phyloP scores from a whole-genome alignment of 2,888 invertebrate species.

The Drosophila rubida region DNA sequence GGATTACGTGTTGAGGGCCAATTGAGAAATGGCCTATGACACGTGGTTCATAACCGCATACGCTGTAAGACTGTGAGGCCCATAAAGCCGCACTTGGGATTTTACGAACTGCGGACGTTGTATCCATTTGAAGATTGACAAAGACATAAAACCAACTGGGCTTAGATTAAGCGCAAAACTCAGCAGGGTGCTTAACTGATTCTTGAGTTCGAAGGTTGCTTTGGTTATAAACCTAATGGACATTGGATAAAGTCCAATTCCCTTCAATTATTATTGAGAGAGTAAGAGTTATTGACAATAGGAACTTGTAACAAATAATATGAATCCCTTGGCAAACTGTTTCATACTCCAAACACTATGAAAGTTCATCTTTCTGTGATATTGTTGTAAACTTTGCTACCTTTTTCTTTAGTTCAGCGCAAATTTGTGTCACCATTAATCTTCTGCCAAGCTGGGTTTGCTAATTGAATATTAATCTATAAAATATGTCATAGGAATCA shows the following conservation, averaged over 20 bases:
- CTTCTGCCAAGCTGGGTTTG: conserved; percentile 9
- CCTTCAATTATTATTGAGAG: not conserved
- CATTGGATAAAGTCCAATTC: not conserved
- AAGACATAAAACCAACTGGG: not conserved
- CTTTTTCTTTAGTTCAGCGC: not conserved
- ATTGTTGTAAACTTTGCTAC: not conserved
- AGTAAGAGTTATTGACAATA: not conserved
- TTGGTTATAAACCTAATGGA: no score
- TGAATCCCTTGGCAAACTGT: no score
- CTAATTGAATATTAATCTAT: conserved; percentile 39
- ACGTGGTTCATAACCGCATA: conserved; percentile 41
- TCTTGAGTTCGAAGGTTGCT: not conserved
- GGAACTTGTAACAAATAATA: no score
- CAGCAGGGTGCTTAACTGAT: not conserved
- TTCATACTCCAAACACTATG: not conserved
- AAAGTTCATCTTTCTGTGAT: not conserved
- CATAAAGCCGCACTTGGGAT: conserved; percentile 42
- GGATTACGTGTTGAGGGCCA: conserved; percentile 40
- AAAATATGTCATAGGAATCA: conserved; percentile 49
- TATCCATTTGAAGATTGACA: not conserved
- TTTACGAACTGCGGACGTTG: conserved; percentile 11
- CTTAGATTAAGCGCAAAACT: not conserved
- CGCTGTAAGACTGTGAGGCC: conserved; percentile 8
- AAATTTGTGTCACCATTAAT: conserved; percentile 38
- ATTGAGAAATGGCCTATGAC: conserved; percentile 24